Evolutionary conservation across 53 echinoderm and acorn worm species (phyloP).

Genomic region (Pentamera pediparva): DNA sequence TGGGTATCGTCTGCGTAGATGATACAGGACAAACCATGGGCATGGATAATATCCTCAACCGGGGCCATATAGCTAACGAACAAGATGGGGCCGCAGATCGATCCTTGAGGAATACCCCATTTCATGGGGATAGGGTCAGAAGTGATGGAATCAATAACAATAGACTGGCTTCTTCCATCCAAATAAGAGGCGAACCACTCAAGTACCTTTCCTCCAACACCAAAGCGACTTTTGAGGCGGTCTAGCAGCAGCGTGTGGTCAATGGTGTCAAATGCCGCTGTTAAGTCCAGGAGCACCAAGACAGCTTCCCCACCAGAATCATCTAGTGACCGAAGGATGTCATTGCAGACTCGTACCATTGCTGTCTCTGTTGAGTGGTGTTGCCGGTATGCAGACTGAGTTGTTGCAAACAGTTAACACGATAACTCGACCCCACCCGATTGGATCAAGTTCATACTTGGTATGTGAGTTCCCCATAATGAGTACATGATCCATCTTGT

Average conservation of each 20-base stretch:
- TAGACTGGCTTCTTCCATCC: conserved; percentile 9
- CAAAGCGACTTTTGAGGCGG: conserved; percentile 21
- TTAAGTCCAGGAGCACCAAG: conserved; percentile 20
- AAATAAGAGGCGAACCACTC: conserved; percentile 40
- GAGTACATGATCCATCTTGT: no score
- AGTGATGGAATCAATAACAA: not conserved
- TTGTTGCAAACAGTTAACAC: no score
- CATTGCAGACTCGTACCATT: conserved; percentile 16
- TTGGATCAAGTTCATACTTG: no score
- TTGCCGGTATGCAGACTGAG: conserved; percentile 28
- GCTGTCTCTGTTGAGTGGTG: conserved; percentile 31
- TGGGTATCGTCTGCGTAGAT: conserved; percentile 51
- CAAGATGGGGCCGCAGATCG: not conserved
- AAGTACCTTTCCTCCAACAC: conserved; percentile 24
- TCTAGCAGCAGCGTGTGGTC: conserved; percentile 36
- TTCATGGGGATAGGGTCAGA: not conserved
- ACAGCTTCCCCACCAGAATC: not conserved
- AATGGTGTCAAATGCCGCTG: conserved; percentile 40
- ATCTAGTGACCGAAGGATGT: not conserved
- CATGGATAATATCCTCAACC: conserved; percentile 35
- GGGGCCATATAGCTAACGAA: conserved; percentile 28
- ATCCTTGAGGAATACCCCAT: conserved; percentile 18
- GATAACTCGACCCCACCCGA: no score
- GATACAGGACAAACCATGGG: conserved; percentile 28
- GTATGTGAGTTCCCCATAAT: no score